A percentile compares a stretch with the other conserved stretches of the same genome.
phyloP scores from a whole-genome alignment of 2,113 vertebrate genomes.

The Syrmaticus mikado region DNA sequence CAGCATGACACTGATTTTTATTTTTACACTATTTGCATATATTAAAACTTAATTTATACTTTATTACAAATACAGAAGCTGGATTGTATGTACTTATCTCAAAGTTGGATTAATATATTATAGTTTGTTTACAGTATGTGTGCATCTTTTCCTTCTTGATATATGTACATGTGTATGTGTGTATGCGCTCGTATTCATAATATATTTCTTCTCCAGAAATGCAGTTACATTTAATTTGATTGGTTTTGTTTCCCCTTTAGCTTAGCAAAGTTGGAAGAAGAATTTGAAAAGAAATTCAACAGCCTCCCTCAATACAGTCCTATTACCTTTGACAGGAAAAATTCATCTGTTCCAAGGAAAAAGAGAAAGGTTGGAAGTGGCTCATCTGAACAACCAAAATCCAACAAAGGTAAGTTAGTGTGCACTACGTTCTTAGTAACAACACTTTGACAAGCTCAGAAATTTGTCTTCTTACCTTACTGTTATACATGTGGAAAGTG shows the following conservation, averaged over 20 bases:
- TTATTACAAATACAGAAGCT: background rate
- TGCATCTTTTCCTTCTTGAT: background rate
- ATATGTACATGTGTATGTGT: background rate
- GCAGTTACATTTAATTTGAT: conserved; percentile 52
- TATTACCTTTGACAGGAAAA: conserved; percentile 95
- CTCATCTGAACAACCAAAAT: conserved; percentile 83
- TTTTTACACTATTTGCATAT: background rate
- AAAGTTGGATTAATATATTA: background rate
- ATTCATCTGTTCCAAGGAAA: conserved; percentile 86
- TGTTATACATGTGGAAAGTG: background rate
- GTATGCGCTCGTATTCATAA: background rate
- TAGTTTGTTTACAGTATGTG: background rate
- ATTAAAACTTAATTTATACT: background rate
- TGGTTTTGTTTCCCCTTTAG: conserved; percentile 76
- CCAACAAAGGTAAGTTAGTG: conserved; percentile 81
- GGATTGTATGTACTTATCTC: background rate
- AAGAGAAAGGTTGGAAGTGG: conserved; percentile 84
- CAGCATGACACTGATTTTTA: background rate
- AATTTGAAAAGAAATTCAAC: conserved; percentile 99
- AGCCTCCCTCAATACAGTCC: conserved; percentile 97
- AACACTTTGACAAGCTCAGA: background rate
- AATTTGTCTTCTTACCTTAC: background rate
- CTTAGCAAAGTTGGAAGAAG: conserved; percentile 94
- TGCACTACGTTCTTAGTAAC: background rate
- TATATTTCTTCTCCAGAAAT: background rate